phyloP scores from a whole-genome alignment of 2,888 invertebrate genomes.

The Andrena praecox region DNA sequence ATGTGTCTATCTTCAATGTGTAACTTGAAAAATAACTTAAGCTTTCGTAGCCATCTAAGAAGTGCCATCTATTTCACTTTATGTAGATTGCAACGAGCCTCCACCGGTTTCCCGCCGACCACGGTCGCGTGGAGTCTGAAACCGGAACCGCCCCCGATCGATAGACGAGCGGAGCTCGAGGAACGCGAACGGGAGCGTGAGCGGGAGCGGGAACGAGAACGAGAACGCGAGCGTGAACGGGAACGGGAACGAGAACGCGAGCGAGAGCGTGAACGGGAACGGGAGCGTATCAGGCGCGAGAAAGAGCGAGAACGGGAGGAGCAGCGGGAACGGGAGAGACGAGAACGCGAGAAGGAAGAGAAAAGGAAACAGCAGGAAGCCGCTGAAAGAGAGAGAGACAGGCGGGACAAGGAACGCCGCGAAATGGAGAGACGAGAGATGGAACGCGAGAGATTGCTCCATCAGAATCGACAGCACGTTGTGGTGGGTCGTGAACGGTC shows the following conservation, averaged over 20 bases:
- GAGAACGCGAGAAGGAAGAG: conserved; percentile 84
- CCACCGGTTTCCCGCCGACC: conserved; percentile 87
- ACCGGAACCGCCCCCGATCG: conserved; percentile 88
- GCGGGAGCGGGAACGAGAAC: conserved; percentile 85
- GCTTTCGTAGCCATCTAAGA: neutral
- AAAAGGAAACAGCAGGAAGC: conserved; percentile 83
- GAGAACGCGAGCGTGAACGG: conserved; percentile 87
- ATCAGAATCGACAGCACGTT: conserved; percentile 79
- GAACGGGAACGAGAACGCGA: conserved; percentile 89
- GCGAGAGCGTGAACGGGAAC: conserved; percentile 86
- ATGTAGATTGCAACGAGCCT: conserved; percentile 87
- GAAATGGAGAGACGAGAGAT: conserved; percentile 87
- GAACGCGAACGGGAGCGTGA: conserved; percentile 86
- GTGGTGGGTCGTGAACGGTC: conserved; percentile 88
- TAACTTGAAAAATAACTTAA: neutral
- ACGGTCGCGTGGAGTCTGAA: conserved; percentile 89
- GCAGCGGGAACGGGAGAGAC: conserved; percentile 85
- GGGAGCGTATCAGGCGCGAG: conserved; percentile 84
- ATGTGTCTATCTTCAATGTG: conserved; percentile 68
- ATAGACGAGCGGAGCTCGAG: conserved; percentile 88
- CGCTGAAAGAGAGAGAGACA: conserved; percentile 83
- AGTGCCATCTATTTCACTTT: neutral
- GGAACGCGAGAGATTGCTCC: conserved; percentile 87
- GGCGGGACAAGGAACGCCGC: conserved; percentile 86
- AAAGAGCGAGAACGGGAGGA: conserved; percentile 80